Percentiles rank a stretch among this genome's conserved stretches.
Conservation (phyloP, 2,797 vertebrate species). For the Siniperca scherzeri region DNA sequence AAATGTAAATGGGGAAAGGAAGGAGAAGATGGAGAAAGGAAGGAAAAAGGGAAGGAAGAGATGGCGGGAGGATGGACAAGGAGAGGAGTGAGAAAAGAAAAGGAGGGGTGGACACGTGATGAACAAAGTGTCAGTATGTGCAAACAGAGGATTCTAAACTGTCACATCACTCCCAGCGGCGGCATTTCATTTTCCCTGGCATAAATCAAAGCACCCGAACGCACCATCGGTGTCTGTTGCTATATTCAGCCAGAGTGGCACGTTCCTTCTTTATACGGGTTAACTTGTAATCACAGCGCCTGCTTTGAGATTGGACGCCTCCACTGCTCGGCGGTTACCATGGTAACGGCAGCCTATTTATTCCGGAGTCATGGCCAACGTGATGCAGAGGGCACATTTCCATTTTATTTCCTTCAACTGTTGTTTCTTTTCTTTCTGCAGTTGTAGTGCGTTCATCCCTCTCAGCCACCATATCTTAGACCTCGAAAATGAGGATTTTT, state of each 20-base stretch:
- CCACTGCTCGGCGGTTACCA: slow-evolving; percentile 40
- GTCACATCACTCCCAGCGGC: slow-evolving; percentile 19
- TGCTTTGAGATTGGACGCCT: slow-evolving; percentile 5
- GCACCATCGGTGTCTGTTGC: background rate
- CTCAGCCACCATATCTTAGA: no score
- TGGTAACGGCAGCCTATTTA: slow-evolving; percentile 26
- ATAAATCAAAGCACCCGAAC: slow-evolving; percentile 31
- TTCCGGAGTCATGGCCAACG: background rate
- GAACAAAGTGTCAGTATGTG: background rate
- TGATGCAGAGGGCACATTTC: background rate
- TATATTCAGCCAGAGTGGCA: slow-evolving; percentile 3
- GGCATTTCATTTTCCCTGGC: slow-evolving; percentile 11
- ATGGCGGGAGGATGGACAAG: background rate
- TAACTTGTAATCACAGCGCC: background rate
- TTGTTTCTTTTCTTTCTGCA: background rate
- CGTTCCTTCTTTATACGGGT: background rate
- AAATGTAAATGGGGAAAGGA: no score
- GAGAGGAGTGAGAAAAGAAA: rapidly evolving
- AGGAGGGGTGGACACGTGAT: background rate
- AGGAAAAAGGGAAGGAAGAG: background rate
- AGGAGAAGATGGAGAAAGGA: background rate
- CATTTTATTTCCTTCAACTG: background rate
- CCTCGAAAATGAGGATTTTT: no score
- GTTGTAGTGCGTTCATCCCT: background rate
- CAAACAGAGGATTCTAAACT: background rate